Base-by-base conservation (phyloP, 2,797 vertebrate species). In the Rhynchonycteris naso region DNA sequence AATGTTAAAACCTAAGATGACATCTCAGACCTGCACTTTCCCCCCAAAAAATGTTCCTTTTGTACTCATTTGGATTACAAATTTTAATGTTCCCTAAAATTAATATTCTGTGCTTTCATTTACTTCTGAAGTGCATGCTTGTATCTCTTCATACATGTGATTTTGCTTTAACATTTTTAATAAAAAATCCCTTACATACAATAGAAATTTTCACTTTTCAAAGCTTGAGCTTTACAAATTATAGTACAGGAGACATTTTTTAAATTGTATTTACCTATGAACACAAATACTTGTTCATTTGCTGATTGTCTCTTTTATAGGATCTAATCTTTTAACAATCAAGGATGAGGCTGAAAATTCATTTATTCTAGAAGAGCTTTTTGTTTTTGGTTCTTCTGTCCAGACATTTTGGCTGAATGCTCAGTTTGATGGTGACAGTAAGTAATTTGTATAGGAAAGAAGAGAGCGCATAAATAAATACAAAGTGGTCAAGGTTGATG, bases 361-460 rank as follows among this genome's bases (percentile, higher is more conserved):
- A 8, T 99, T 99, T 97, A 95, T 99, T 88, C 97, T 99, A 97
- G 98, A 99, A 97, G 99, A 99, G 97, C 96, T 99, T 78, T 98
- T 97, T 96, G 97, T 75, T 5, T 98, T 98, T 90, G 98, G 98
- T 58, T 98, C 98, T 93, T 98, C 98, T 61, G 98, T 99, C 84
- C 98, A 98, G 93, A 98, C 93, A 43, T 95, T 99, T 95, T 99
- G 99, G 99, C 97, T 99, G 97, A 99, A 99, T 84, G 98, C 98
- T 97, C 97, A 98, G 90, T 99, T 98, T 95, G 98, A 98, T 82
- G 96, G 94, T 43, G 97, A 98, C 95, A 98, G 99, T 99, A 99
- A 99, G 99, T 98, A 87, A 95, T 33, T 28, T 83, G 88, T n/a
- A 75, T 85, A 79, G 28, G 94, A 38, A 95, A 85, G 75, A 91